phyloP scores from a whole-genome alignment of 2,113 vertebrate genomes.

The Antidorcas marsupialis region DNA sequence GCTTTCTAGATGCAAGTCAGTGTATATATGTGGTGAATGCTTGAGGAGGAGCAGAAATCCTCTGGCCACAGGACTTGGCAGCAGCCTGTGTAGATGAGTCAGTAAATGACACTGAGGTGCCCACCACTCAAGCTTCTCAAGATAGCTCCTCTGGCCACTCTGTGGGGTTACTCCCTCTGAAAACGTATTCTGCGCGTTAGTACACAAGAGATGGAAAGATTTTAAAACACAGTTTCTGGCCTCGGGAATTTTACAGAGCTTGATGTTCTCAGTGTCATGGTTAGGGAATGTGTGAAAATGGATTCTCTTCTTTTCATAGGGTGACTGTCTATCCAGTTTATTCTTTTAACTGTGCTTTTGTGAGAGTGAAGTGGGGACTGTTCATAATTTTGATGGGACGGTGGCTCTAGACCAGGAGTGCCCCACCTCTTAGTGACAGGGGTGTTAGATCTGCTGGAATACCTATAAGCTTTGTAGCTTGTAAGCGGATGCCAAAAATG shows the following conservation, averaged over 20 bases:
- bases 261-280: background rate
- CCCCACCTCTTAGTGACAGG: background rate
- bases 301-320: background rate
- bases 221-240: background rate
- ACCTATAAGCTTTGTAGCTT: background rate
- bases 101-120: accelerated
- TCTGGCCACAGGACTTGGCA: background rate
- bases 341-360: background rate
- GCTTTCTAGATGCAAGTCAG: background rate
- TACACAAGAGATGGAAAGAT: background rate
- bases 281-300: background rate
- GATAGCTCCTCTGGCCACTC: background rate
- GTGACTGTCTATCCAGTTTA: background rate
- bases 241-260: background rate
- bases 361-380: background rate
- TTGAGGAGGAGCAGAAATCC: background rate
- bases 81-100: background rate
- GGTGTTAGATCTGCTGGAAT: background rate
- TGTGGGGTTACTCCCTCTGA: background rate
- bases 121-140: background rate
- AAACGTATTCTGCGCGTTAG: background rate
- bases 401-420: background rate
- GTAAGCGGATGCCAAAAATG: background rate
- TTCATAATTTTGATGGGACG: background rate
- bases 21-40: background rate